These are phyloP conservation scores for Melanostigma gelatinosum DNA, from an alignment of 2,113 vertebrate genomes.

Conservation along the genomic window DNA sequence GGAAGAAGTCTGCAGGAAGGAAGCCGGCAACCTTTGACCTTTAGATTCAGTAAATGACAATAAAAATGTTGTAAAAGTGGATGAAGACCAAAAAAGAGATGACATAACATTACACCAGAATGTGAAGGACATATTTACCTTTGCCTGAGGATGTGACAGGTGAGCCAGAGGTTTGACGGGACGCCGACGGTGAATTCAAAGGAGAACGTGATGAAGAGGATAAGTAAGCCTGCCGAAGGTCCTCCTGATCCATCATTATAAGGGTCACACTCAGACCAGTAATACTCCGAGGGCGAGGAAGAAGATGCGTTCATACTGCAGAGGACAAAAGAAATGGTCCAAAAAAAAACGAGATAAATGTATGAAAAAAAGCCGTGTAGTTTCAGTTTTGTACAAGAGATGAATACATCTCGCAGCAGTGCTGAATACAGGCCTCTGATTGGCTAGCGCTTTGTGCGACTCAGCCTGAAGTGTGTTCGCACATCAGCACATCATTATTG, in stretches of 20 bases:
- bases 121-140: not conserved
- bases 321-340: not conserved
- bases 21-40: constrained; percentile 29
- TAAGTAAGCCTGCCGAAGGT: not conserved
- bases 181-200: not conserved
- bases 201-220: not conserved
- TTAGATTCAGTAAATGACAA: not conserved
- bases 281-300: not conserved
- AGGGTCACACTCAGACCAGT: constrained; percentile 9
- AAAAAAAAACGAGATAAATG: not conserved
- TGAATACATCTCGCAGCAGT: not conserved
- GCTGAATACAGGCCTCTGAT: constrained; percentile 23
- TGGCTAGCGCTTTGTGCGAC: not conserved
- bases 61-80: not conserved
- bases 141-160: constrained; percentile 15
- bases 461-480: not conserved
- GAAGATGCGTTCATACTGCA: constrained; percentile 20
- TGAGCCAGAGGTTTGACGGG: constrained; percentile 32
- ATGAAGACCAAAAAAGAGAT: not conserved
- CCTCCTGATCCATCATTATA: not conserved
- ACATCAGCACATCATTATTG: no score
- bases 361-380: not conserved
- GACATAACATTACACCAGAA: not conserved
- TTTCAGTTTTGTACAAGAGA: no score
- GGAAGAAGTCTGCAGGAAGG: constrained; percentile 40